Conservation (phyloP, 2,113 vertebrate genomes). For the Condylura cristata region DNA sequence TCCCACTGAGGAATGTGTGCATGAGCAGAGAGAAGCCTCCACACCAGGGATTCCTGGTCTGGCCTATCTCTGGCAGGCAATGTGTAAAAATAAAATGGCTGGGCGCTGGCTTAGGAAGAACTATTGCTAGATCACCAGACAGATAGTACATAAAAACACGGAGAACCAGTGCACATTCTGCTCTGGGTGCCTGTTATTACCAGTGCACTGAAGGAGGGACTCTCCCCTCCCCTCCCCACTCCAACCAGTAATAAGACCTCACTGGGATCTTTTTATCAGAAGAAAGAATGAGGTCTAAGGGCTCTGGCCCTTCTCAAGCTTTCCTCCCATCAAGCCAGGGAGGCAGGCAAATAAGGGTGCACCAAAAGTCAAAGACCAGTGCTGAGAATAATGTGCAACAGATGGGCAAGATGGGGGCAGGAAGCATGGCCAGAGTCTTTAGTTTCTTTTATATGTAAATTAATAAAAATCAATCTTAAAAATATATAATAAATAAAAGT, state of each 20-base stretch:
- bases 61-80: neutral
- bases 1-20: neutral
- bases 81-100: neutral
- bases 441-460: no score
- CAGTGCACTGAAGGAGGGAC: neutral
- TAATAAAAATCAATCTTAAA: no score
- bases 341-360: neutral
- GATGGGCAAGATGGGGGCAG: neutral
- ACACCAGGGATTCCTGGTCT: neutral
- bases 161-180: neutral
- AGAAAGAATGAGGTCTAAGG: slow-evolving; percentile 70
- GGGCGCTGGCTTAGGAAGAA: neutral
- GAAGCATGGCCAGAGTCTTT: neutral
- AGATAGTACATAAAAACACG: neutral
- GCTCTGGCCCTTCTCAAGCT: slow-evolving; percentile 18
- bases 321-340: neutral
- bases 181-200: neutral
- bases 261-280: neutral
- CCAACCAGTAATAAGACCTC: neutral
- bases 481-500: no score
- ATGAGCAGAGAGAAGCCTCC: neutral
- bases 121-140: neutral
- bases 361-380: neutral
- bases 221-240: no score
- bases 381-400: neutral